These are phyloP conservation scores for Palythoa caribaeorum DNA, from an alignment of 92 coral and sea anemone species.

Conservation along the genomic window DNA sequence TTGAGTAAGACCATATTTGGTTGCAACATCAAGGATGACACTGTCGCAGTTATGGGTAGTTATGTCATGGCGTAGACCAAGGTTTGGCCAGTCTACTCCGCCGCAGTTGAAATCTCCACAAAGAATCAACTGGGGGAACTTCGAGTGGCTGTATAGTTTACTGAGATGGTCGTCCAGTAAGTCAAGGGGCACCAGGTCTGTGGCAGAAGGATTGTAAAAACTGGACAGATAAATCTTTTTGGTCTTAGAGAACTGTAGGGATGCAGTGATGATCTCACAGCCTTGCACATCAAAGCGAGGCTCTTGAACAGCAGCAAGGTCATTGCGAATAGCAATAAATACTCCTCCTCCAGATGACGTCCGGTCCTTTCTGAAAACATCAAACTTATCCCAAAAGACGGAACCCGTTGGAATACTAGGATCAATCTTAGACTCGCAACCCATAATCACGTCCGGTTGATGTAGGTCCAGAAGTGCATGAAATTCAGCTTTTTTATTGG, in stretches of 20 bases:
- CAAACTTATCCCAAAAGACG: not conserved
- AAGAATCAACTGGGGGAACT: not conserved
- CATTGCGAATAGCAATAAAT: slow-evolving; percentile 48
- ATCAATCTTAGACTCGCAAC: too few relatives aligned
- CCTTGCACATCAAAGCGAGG: slow-evolving; percentile 39
- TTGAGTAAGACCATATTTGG: slow-evolving; percentile 17
- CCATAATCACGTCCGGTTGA: too few relatives aligned
- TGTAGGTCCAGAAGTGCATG: slow-evolving; percentile 27
- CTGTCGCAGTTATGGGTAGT: slow-evolving; percentile 2
- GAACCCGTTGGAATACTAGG: too few relatives aligned
- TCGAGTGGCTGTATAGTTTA: slow-evolving; percentile 7
- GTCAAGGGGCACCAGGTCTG: not conserved
- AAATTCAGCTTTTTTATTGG: slow-evolving; percentile 3
- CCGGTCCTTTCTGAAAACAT: slow-evolving; percentile 3
- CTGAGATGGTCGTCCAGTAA: not conserved
- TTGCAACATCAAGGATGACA: not conserved
- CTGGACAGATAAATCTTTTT: slow-evolving; percentile 48
- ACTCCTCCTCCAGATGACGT: slow-evolving; percentile 25
- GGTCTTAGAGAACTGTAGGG: slow-evolving; percentile 50
- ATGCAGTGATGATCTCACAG: slow-evolving; percentile 47
- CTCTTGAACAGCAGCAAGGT: slow-evolving; percentile 33
- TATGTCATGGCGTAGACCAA: not conserved
- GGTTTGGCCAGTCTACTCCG: not conserved
- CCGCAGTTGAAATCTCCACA: not conserved
- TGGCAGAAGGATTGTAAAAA: slow-evolving; percentile 22